phyloP scores from a whole-genome alignment of 2,113 vertebrate genomes.

The Eclectus roratus region DNA sequence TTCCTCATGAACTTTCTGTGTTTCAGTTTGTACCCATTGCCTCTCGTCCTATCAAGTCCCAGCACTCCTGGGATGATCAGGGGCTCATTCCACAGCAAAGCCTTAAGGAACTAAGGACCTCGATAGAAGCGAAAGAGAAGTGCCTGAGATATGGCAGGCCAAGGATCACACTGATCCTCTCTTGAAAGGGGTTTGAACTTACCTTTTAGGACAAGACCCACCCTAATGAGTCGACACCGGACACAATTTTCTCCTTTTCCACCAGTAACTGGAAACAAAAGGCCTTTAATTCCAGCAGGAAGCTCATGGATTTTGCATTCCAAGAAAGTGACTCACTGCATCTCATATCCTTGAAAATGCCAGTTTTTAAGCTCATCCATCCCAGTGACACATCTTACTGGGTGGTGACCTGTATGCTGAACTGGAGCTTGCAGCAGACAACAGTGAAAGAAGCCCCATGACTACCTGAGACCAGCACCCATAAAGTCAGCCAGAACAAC shows the following conservation, averaged over 20 bases:
- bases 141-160: rapidly evolving
- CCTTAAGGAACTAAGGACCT: neutral
- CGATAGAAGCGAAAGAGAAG: neutral
- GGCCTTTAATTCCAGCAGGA: neutral
- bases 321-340: neutral
- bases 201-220: neutral
- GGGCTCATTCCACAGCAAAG: neutral
- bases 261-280: neutral
- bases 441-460: neutral
- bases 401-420: neutral
- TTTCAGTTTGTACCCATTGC: neutral
- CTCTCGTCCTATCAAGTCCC: neutral
- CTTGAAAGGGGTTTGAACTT: neutral
- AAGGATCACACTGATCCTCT: neutral
- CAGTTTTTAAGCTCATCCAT: neutral
- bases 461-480: neutral
- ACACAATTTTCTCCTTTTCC: neutral
- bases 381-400: neutral
- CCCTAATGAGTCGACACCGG: neutral
- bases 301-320: neutral
- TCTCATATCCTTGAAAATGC: neutral
- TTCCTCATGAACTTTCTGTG: neutral
- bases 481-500: neutral
- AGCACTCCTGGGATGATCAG: neutral
- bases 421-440: neutral